A percentile compares a stretch with the other conserved stretches of the same genome.
These are phyloP conservation scores for Guaruba guarouba DNA, from an alignment of 2,113 vertebrate species.

Conservation along the genomic window DNA sequence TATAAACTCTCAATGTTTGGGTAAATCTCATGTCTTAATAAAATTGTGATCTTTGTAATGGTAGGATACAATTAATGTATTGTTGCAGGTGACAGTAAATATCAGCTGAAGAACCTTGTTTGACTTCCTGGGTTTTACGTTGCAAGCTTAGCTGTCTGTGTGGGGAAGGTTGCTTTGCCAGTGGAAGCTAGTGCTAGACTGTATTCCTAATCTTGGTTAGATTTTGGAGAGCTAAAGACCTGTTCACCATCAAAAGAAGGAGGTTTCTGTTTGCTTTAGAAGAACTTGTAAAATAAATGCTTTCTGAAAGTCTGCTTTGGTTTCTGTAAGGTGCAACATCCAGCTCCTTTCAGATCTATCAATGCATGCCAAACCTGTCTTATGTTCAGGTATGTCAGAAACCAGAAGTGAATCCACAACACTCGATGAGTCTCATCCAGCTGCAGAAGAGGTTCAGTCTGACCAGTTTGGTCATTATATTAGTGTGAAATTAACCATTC, in stretches of 20 bases:
- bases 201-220: neutral
- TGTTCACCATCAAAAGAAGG: neutral
- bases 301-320: neutral
- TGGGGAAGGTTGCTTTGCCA: neutral
- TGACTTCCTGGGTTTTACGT: neutral
- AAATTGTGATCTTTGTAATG: neutral
- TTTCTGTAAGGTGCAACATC: neutral
- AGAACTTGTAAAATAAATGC: neutral
- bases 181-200: neutral
- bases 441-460: slow-evolving; percentile 71
- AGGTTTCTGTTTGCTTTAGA: neutral
- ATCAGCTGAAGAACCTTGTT: neutral
- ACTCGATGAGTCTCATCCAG: slow-evolving; percentile 65
- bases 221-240: neutral
- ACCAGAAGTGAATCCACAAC: slow-evolving; percentile 61
- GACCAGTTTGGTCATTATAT: slow-evolving; percentile 69
- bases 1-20: neutral
- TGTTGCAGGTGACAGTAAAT: neutral
- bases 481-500: slow-evolving; percentile 26
- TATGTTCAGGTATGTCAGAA: slow-evolving; percentile 79
- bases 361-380: slow-evolving; percentile 70
- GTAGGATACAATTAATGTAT: neutral
- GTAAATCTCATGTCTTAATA: neutral
- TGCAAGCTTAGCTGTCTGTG: neutral
- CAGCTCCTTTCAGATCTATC: slow-evolving; percentile 21